A percentile compares a stretch with the other conserved stretches of the same genome.
Conservation (phyloP, 2,113 vertebrate species). For the Quiscalus mexicanus region DNA sequence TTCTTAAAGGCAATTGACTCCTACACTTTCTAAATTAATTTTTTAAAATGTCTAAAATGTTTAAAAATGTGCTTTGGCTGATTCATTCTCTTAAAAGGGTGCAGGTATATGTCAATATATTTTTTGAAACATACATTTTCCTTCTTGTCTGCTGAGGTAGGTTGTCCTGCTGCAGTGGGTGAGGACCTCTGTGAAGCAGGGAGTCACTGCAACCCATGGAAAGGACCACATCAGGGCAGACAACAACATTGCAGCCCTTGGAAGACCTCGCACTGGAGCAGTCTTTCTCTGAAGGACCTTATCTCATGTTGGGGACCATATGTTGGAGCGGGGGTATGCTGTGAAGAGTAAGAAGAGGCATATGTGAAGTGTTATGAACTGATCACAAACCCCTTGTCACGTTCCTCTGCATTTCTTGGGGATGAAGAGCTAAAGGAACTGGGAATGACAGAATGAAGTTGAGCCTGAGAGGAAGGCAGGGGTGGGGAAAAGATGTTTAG, state of each 20-base stretch:
- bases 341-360: neutral
- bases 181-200: neutral
- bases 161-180: rapidly evolving
- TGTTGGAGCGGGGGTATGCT: rapidly evolving
- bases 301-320: neutral
- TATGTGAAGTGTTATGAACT: neutral
- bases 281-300: neutral
- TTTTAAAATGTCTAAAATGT: neutral
- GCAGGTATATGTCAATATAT: neutral
- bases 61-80: neutral
- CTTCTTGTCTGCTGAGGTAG: neutral
- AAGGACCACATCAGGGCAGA: neutral
- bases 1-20: neutral
- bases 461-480: neutral
- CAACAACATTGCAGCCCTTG: neutral
- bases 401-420: rapidly evolving
- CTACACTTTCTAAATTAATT: neutral
- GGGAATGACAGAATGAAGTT: neutral
- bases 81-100: neutral
- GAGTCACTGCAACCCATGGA: neutral
- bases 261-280: neutral
- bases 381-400: rapidly evolving
- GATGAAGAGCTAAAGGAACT: neutral
- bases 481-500: neutral
- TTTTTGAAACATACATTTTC: neutral